Evolutionary conservation across 2,888 invertebrate species (phyloP), one percentile per base, ranked within the genome.

Genomic region (Mythimna impura): DNA sequence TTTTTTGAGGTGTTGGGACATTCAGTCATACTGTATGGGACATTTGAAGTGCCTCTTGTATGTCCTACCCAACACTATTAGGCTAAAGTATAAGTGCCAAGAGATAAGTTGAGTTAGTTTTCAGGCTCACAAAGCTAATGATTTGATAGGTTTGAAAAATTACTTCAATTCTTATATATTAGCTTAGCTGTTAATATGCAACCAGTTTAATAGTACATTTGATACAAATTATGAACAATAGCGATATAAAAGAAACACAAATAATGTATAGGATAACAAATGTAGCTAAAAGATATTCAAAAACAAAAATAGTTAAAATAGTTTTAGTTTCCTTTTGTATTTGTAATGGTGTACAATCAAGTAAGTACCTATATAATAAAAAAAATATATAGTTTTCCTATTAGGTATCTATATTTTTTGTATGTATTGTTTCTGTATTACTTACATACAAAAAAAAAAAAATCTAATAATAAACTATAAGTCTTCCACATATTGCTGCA

Each of bases 281-380:
- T 34, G 8, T 22, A 5, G 12, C 0, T 22, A 3, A 57, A 50
- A 57, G 9, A 43, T 30, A 54, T 64, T 63, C 20, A 25, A 73
- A 20, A 17, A 55, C 30, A 73, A 30, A 66, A 74, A 66, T 25
- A 25, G 25, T 25, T 25, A 30, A 66, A 74, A 66, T 25, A 25
- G 25, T 25, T 25, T 25, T 25, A 25, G 25, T 25, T 25, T 25
- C 25, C 25, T 25, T 25, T 25, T 25, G 25, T 25, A 25, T 25
- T 25, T 25, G 25, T 25, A 25, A 25, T 2, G 25, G 25, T 25
- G 25, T 25, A 25, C 25, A 25, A 25, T 25, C 1, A 25, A 25
- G 25, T 25, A 25, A n/a, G n/a, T n/a, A n/a, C n/a, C n/a, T n/a
- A n/a, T n/a, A 25, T 25, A 25, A 25, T 25, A 25, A 25, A 25